Percentiles rank a stretch among this genome's conserved stretches.
phyloP scores from a whole-genome alignment of 2,797 vertebrate genomes.

The Cottoperca gobio region DNA sequence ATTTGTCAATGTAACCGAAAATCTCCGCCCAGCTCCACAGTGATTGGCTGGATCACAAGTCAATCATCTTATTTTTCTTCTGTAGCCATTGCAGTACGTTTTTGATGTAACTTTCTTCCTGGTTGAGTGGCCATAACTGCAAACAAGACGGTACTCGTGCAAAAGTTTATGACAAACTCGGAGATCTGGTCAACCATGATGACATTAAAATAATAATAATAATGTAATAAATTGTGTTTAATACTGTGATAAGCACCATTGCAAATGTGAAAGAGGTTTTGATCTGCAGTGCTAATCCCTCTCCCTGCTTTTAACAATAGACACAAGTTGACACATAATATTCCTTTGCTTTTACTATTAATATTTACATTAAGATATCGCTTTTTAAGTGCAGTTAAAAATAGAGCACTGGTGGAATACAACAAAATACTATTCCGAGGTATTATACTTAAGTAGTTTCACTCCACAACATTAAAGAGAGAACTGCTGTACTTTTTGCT shows the following conservation, averaged over 20 bases:
- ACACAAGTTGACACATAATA: background rate
- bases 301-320: background rate
- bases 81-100: conserved; percentile 33
- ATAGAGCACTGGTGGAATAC: background rate
- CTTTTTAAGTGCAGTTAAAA: background rate
- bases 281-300: background rate
- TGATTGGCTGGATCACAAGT: conserved; percentile 67
- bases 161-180: background rate
- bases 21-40: conserved; percentile 3
- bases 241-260: background rate
- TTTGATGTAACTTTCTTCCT: conserved; percentile 46
- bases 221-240: background rate
- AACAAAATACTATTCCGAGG: background rate
- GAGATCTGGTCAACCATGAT: background rate
- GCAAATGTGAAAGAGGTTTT: background rate
- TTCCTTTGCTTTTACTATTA: background rate
- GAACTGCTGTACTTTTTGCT: too few relatives aligned
- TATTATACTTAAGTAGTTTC: background rate
- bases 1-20: conserved; percentile 81
- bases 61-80: conserved; percentile 32
- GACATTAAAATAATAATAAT: too few relatives aligned
- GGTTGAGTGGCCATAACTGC: background rate
- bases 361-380: background rate
- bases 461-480: background rate
- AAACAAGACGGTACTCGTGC: background rate